Base-by-base conservation (phyloP, 2,113 vertebrate species). In the Camelus dromedarius region DNA sequence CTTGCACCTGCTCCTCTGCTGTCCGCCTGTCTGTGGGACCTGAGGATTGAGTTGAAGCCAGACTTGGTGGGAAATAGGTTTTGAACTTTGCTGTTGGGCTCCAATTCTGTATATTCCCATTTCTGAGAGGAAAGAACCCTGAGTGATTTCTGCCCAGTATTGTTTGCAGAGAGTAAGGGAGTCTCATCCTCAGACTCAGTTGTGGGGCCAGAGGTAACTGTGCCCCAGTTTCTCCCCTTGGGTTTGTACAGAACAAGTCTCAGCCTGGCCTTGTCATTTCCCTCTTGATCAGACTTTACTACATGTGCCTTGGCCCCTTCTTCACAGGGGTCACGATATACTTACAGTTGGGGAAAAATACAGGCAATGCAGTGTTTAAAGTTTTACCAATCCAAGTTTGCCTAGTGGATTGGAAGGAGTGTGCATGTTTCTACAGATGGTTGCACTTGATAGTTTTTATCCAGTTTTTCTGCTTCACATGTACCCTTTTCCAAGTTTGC, bases 31-130 rank as follows among this genome's bases (percentile, higher is more conserved):
- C 58, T 67, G 7, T 52, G 46, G 28, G 2, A 80, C 76, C 69
- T 38, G 93, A 26, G 69, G 79, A 38, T 84, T 69, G 46, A 48
- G 11, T 62, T 76, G 24, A 94, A 95, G 48, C n/a, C 42, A 76
- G n/a, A 73, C 84, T 79, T 85, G 58, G 35, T 96, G n/a, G 81
- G 30, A 94, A 89, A 5, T 87, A 80, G 30, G 9, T 91, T 89
- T 96, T 80, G 76, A 87, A 14, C 19, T 90, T 90, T 32, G 26
- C 35, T 89, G 12, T 91, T 91, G 67, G 79, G 28, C 26, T 89
- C 32, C 30, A 62, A 6, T 89, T 90, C 32, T 77, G 6, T 92
- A 20, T 90, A 54, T 86, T 84, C 30, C 84, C 70, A 89, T 84
- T 80, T 90, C 38, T 79, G n/a, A 46, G 77, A 75, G 38, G 56